Evolutionary conservation across 1,140 invertebrate genomes (phyloP), one percentile per base, ranked within the genome.

Genomic region (Drosophila obscura): DNA sequence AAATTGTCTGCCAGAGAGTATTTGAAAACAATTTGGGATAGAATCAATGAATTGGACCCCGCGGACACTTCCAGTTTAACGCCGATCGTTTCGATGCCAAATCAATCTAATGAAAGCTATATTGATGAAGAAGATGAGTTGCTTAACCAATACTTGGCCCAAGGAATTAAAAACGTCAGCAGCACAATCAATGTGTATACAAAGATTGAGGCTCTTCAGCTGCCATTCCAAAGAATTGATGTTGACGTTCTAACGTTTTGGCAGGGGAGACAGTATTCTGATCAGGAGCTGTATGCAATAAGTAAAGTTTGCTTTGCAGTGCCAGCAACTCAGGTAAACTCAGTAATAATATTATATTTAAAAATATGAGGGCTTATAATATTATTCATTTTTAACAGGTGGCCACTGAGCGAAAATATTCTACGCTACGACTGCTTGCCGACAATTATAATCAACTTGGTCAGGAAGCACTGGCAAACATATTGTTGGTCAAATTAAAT

Each of bases 251-350:
- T 68, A 28, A 22, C 19, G 11, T 74, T 50, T 59, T 64, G 72
- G 61, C 64, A 61, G 24, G 58, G 39, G 5, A 56, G 60, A 26
- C 19, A 68, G 22, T 45, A 15, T 15, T 55, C 43, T 11, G 73
- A 75, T 26, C 66, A 41, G 8, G 73, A 71, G 43, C 26, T 75
- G 26, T 65, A 71, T 39, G 60, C 56, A 56, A 53, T 75, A 11
- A 75, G 60, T 41, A 74, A 63, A 24, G 43, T 63, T 63, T 69
- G 72, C 28, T 74, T 60, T 49, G 55, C 55, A 9, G 39, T 67
- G 55, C 63, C 64, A 4, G 16, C 65, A 35, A 69, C 58, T 46
- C 58, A 69, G 50, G 52, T 69, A 62, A 45, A 44, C n/a, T n/a
- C 46, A 63, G n/a, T 52, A 43, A 11, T 16, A 31, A 52, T 31